These are phyloP conservation scores for Lottia scabra DNA, from an alignment of 2,888 invertebrate genomes.

Conservation along the genomic window DNA sequence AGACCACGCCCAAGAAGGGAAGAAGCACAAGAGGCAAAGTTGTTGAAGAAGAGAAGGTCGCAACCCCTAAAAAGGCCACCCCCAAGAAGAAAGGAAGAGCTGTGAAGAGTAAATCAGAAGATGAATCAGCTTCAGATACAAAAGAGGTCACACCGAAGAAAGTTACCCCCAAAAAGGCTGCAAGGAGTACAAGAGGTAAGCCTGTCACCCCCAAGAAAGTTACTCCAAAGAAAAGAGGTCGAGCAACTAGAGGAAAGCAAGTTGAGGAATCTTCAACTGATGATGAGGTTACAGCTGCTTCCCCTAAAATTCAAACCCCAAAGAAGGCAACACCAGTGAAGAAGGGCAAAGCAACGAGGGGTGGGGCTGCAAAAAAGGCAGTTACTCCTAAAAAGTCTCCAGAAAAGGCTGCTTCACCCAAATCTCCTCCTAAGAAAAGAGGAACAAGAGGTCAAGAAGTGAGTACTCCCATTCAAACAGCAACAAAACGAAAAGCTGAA, in stretches of 20 bases:
- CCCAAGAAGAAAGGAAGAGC: no score
- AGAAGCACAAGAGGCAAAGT: no score
- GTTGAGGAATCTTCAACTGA: constrained; percentile 26
- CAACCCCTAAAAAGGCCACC: no score
- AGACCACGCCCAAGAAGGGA: no score
- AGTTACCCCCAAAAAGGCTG: neutral
- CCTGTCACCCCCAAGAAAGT: neutral
- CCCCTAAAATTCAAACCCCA: constrained; percentile 15
- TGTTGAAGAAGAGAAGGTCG: no score
- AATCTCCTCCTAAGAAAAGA: neutral
- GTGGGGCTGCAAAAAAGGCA: neutral
- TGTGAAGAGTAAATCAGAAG: neutral
- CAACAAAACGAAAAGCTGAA: neutral
- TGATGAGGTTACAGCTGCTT: constrained; percentile 18
- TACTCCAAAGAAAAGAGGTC: constrained; percentile 9
- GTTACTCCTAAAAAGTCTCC: neutral
- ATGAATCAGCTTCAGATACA: neutral
- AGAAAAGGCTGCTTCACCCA: neutral
- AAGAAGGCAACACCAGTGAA: constrained; percentile 19
- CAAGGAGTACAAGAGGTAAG: neutral
- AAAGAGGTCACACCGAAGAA: neutral
- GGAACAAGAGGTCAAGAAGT: neutral
- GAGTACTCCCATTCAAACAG: constrained; percentile 1
- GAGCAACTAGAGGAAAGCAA: constrained; percentile 19
- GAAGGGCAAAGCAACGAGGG: constrained; percentile 6